Evolutionary conservation across 2,113 vertebrate genomes (phyloP).

Genomic region (Petaurus breviceps): DNA sequence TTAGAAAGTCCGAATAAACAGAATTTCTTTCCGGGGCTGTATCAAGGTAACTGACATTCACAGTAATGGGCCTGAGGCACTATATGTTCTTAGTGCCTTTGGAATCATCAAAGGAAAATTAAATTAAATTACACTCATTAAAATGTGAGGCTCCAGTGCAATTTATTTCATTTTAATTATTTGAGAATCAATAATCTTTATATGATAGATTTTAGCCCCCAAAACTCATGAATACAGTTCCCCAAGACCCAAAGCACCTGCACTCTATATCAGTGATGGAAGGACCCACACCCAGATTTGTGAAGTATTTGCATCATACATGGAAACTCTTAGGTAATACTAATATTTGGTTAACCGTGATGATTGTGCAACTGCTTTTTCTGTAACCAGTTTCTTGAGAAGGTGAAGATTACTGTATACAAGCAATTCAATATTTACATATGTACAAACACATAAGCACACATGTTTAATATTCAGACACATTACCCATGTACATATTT

Average conservation of each 20-base stretch:
- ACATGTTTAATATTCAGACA: neutral
- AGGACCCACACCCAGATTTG: neutral
- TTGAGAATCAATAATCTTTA: neutral
- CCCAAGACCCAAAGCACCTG: neutral
- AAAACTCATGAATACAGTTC: neutral
- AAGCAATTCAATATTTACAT: neutral
- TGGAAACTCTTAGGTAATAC: neutral
- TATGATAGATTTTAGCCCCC: neutral
- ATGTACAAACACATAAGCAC: neutral
- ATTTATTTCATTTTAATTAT: neutral
- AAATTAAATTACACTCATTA: neutral
- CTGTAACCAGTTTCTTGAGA: neutral
- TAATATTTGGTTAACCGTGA: neutral
- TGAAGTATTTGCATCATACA: neutral
- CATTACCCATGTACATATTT: neutral
- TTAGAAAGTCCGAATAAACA: conserved; percentile 46
- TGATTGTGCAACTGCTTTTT: neutral
- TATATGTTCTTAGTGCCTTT: neutral
- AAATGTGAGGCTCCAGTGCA: neutral
- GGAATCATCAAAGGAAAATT: neutral
- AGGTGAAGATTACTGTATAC: neutral
- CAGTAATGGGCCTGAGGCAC: neutral
- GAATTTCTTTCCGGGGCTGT: neutral
- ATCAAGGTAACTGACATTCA: neutral
- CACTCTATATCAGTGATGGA: neutral